phyloP scores from a whole-genome alignment of 2,113 vertebrate genomes.

The Coptodon bakossiorum region DNA sequence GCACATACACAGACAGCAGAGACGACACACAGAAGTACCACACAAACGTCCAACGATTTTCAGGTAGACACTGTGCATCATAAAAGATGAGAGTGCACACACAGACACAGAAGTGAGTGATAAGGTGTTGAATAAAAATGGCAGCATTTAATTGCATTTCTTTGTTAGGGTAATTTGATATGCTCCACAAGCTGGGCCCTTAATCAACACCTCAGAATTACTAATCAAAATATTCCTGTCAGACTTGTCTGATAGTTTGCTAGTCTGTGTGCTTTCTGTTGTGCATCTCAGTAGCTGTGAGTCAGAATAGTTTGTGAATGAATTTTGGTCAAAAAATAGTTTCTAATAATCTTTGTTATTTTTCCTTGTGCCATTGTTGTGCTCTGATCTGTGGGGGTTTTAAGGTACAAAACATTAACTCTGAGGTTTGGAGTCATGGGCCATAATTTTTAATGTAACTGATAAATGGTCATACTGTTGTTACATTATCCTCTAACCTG shows the following conservation, averaged over 20 bases:
- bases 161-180: conserved; percentile 64
- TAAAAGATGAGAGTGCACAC: not conserved
- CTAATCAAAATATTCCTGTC: conserved; percentile 37
- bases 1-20: not conserved
- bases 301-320: not conserved
- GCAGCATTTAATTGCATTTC: conserved; percentile 59
- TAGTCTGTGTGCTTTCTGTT: not conserved
- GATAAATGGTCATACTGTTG: not conserved
- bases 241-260: not conserved
- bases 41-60: not conserved
- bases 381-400: not conserved
- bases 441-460: not conserved
- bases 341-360: not conserved
- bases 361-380: not conserved
- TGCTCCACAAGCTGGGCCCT: conserved; percentile 18
- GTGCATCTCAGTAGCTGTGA: not conserved
- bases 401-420: not conserved
- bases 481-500: not conserved
- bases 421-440: not conserved
- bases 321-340: not conserved
- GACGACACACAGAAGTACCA: not conserved
- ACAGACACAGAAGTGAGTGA: conserved; percentile 21
- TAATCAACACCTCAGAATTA: conserved; percentile 58
- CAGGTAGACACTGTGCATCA: not conserved
- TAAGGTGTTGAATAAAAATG: conserved; percentile 42